These are phyloP conservation scores for Zelleria hepariella DNA, from an alignment of 2,888 invertebrate species.

Conservation along the genomic window DNA sequence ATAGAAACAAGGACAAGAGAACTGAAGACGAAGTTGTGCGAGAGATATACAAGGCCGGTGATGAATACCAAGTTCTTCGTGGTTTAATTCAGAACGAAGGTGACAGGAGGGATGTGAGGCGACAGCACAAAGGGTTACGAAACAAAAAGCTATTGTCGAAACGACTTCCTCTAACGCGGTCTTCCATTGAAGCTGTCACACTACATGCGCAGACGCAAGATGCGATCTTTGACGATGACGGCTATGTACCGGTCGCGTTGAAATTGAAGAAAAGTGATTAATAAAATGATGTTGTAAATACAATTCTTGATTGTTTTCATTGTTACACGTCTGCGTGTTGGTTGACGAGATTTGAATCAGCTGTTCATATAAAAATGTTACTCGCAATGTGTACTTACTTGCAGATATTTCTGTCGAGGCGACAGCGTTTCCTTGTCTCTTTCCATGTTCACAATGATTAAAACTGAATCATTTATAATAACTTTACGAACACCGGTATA, in stretches of 20 bases:
- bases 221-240: slow-evolving; percentile 1
- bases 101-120: background rate
- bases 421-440: too few relatives aligned
- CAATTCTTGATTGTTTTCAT: background rate
- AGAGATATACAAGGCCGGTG: background rate
- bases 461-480: too few relatives aligned
- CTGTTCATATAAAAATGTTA: too few relatives aligned
- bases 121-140: background rate
- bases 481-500: too few relatives aligned
- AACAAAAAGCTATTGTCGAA: slow-evolving; percentile 5
- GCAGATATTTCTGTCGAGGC: too few relatives aligned
- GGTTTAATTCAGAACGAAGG: background rate
- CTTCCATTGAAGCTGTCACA: background rate
- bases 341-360: too few relatives aligned
- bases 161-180: background rate
- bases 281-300: background rate
- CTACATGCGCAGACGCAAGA: background rate
- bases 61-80: background rate
- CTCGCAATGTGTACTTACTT: too few relatives aligned
- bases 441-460: too few relatives aligned
- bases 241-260: slow-evolving; percentile 32
- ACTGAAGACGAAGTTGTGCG: background rate
- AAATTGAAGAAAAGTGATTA: slow-evolving; percentile 15
- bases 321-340: too few relatives aligned
- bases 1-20: background rate